These are phyloP conservation scores for Chrysolina americana DNA, from an alignment of 2,888 invertebrate species.

Conservation along the genomic window DNA sequence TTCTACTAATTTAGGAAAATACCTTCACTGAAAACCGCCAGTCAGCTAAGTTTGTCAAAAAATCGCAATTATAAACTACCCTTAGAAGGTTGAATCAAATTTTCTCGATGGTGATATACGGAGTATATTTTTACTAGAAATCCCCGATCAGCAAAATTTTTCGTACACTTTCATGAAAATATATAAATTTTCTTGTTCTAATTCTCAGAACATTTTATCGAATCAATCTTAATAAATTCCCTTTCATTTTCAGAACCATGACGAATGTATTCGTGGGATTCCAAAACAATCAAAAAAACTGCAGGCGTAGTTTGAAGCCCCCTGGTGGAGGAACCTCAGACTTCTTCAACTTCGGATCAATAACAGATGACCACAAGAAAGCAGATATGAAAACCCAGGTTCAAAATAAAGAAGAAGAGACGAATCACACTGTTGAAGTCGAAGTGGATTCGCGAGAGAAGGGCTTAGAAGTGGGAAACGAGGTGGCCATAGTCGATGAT, in stretches of 20 bases:
- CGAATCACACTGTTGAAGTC: constrained; percentile 12
- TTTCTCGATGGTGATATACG: too few relatives aligned
- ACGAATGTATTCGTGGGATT: constrained; percentile 53
- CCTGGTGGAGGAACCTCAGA: constrained; percentile 56
- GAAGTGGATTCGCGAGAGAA: constrained; percentile 30
- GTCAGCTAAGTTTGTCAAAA: too few relatives aligned
- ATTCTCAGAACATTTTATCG: too few relatives aligned
- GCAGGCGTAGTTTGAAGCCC: constrained; percentile 54
- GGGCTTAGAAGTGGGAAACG: constrained; percentile 6
- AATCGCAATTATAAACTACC: too few relatives aligned
- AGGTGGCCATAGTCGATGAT: constrained; percentile 22
- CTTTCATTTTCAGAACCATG: constrained; percentile 38
- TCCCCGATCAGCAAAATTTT: too few relatives aligned
- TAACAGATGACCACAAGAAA: not conserved
- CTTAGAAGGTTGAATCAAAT: too few relatives aligned
- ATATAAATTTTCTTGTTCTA: too few relatives aligned
- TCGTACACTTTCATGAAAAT: too few relatives aligned
- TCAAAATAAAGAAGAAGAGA: constrained; percentile 9
- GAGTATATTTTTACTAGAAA: too few relatives aligned
- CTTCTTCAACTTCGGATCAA: constrained; percentile 46
- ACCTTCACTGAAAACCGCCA: too few relatives aligned
- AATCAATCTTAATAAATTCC: too few relatives aligned
- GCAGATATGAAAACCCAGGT: constrained; percentile 9
- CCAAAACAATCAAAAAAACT: constrained; percentile 52
- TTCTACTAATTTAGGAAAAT: too few relatives aligned